A percentile compares a stretch with the other conserved stretches of the same genome.
Evolutionary conservation across 2,113 vertebrate species (phyloP).

Genomic region (Tenebrosternarchus preto): DNA sequence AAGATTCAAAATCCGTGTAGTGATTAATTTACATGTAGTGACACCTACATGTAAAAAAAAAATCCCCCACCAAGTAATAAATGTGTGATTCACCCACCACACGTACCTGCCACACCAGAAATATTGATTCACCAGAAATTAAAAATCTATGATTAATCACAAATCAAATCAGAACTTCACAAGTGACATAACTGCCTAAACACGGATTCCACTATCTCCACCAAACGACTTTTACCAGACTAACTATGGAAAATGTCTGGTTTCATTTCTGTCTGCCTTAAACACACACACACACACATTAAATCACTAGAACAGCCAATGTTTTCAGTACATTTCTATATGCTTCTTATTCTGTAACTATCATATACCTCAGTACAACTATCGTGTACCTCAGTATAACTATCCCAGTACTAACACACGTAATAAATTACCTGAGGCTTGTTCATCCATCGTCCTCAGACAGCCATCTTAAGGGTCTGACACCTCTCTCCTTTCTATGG

Average conservation of each 20-base stretch:
- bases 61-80: background rate
- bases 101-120: constrained; percentile 21
- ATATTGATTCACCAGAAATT: constrained; percentile 25
- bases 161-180: no score
- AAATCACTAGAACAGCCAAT: no score
- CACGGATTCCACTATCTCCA: background rate
- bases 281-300: background rate
- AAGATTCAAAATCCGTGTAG: background rate
- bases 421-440: constrained; percentile 65
- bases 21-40: background rate
- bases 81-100: constrained; percentile 30
- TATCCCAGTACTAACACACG: background rate
- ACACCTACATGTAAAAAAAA: constrained; percentile 1
- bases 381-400: background rate
- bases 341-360: background rate
- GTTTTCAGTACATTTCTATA: background rate
- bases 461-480: constrained; percentile 66
- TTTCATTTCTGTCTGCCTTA: background rate
- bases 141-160: no score
- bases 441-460: constrained; percentile 66
- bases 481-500: background rate
- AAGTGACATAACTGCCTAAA: constrained; percentile 32
- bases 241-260: constrained; percentile 18
- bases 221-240: constrained; percentile 14
- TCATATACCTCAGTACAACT: background rate